Evolutionary conservation across 1,140 invertebrate species (phyloP).

Genomic region (Ceratina calcarata): DNA sequence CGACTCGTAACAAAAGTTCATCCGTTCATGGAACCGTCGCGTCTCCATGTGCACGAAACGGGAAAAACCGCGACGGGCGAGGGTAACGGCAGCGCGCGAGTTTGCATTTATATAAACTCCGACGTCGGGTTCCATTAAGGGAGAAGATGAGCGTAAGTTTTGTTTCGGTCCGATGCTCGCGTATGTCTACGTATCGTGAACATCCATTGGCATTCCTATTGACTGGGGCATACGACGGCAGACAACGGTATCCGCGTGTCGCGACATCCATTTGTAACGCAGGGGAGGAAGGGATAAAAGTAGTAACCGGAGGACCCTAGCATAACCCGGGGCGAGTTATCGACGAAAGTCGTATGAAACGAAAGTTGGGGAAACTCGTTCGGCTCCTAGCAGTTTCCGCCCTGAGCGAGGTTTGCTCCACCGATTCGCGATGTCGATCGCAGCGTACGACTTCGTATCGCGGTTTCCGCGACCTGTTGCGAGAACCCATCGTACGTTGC

Average conservation of each 20-base stretch:
- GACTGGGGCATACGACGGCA: background rate
- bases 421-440: background rate
- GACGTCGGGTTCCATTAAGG: background rate
- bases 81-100: background rate
- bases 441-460: background rate
- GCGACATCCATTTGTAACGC: slow-evolving; percentile 37
- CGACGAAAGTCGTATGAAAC: slow-evolving; percentile 26
- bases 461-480: slow-evolving; percentile 20
- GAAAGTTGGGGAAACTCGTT: slow-evolving; percentile 48
- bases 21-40: background rate
- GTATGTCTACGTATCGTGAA: background rate
- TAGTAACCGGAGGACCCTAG: slow-evolving; percentile 8
- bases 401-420: slow-evolving; percentile 1
- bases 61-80: background rate
- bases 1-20: background rate
- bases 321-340: slow-evolving; percentile 5
- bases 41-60: background rate
- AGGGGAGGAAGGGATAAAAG: background rate
- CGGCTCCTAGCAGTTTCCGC: slow-evolving; percentile 27
- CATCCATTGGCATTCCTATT: slow-evolving; percentile 1
- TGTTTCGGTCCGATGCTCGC: background rate
- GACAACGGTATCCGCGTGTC: background rate
- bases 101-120: background rate
- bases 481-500: background rate
- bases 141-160: background rate